Percentiles rank a stretch among this genome's conserved stretches.
Evolutionary conservation across 2,113 vertebrate genomes (phyloP).

Genomic region (Columba janthina): DNA sequence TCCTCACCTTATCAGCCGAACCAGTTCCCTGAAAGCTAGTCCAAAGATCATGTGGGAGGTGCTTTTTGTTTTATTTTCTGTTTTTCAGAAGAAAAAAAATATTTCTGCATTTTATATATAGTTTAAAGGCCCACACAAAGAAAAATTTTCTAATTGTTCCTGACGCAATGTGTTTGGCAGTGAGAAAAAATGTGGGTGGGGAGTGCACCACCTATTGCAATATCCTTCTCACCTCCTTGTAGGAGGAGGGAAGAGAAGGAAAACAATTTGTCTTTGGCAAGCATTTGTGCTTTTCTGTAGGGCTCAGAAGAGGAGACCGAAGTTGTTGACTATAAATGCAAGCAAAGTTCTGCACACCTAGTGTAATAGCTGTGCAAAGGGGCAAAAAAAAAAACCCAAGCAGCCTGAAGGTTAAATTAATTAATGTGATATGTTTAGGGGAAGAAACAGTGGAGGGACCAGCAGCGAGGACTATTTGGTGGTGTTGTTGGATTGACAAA

Average conservation of each 20-base stretch:
- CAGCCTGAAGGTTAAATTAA: background rate
- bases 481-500: background rate
- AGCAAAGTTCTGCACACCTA: background rate
- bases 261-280: slow-evolving; percentile 51
- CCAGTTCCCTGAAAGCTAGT: background rate
- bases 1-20: background rate
- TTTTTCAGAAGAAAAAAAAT: background rate
- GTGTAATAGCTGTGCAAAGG: background rate
- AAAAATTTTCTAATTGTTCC: slow-evolving; percentile 20
- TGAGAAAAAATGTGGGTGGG: slow-evolving; percentile 48
- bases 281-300: background rate
- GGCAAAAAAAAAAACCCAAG: background rate
- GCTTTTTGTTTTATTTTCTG: background rate
- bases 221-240: slow-evolving; percentile 14
- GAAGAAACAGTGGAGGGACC: background rate
- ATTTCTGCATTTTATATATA: too few species aligned
- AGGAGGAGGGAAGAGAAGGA: background rate
- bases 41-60: background rate
- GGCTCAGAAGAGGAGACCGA: background rate
- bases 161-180: slow-evolving; percentile 42
- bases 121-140: slow-evolving; percentile 6
- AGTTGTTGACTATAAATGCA: background rate
- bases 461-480: background rate
- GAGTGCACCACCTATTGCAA: slow-evolving; percentile 30
- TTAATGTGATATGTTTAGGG: background rate